Evolutionary conservation across 2,113 vertebrate genomes (phyloP).

Genomic region (Capreolus pygargus): DNA sequence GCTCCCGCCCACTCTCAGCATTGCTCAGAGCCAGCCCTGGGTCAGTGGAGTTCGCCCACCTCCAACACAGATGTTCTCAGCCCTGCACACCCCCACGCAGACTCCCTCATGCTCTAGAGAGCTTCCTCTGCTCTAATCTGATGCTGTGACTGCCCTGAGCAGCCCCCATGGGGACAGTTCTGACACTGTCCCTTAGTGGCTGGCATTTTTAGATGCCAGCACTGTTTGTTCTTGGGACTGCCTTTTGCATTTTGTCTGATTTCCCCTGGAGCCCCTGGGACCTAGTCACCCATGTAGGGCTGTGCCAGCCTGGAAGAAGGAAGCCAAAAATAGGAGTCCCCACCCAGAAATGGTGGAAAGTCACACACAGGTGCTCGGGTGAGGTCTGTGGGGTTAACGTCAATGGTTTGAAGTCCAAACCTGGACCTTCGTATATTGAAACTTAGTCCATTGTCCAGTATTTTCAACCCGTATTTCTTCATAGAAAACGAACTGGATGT

Average conservation of each 20-base stretch:
- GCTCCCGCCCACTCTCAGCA: background rate
- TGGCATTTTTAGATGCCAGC: background rate
- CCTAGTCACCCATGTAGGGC: rapidly evolving
- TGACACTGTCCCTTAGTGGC: background rate
- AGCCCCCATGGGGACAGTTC: background rate
- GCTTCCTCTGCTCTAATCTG: background rate
- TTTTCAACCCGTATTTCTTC: background rate
- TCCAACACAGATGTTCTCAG: background rate
- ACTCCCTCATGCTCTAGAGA: background rate
- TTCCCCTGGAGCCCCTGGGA: background rate
- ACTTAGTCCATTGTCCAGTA: background rate
- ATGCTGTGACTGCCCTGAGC: background rate
- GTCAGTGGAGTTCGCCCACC: background rate
- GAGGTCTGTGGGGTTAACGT: background rate
- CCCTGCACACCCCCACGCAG: rapidly evolving
- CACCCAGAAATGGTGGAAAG: background rate
- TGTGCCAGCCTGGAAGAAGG: background rate
- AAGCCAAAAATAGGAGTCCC: background rate
- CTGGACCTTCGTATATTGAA: background rate
- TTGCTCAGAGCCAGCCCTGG: background rate
- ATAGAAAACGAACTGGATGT: background rate
- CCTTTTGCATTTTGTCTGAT: background rate
- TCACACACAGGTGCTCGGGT: background rate
- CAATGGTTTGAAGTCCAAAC: background rate
- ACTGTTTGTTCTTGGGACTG: background rate